Evolutionary conservation across 1,140 invertebrate species (phyloP), one percentile per base, ranked within the genome.

Genomic region (Halyomorpha halys): DNA sequence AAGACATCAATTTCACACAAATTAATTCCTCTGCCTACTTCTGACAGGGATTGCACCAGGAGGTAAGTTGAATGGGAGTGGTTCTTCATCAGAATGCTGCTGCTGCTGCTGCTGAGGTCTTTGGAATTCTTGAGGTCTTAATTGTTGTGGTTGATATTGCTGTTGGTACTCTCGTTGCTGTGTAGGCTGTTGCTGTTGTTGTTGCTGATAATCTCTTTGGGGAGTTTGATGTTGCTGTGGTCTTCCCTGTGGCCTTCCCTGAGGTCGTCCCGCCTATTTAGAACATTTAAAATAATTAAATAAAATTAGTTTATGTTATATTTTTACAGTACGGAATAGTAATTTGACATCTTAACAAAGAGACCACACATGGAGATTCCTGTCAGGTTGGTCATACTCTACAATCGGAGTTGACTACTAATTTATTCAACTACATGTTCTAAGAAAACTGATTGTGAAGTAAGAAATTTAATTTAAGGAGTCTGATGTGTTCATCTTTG

Each of bases 111-210:
- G 61, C 47, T 67, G 66, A 18, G 68, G 66, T 16, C 25, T 63
- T 13, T 65, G 66, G 18, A 62, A 65, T 25, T 69, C 66, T 2
- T 65, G 63, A 11, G 65, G 64, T 16, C 66, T 66, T 8, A 23
- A 60, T n/a, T 66, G 64, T 16, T 65, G 45, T 27, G 63, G 60
- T 54, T 67, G 65, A 8, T 65, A 54, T 6, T 64, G 62, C 27
- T 69, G 69, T 23, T 65, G 63, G 14, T 66, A 65, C 27, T 67
- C 53, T 44, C 67, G 64, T 21, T 67, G 62, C 11, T 66, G 67
- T 63, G 65, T 25, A 4, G 18, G 15, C 61, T n/a, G 19, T 59
- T 65, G 65, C 66, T 69, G 63, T 65, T 67, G 30, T 67, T 65
- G 45, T 68, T 68, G 44, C 64, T 62, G 45, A 63, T 65, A 23